Conservation (phyloP, 1,140 invertebrate species). For the Drosophila murphyi region DNA sequence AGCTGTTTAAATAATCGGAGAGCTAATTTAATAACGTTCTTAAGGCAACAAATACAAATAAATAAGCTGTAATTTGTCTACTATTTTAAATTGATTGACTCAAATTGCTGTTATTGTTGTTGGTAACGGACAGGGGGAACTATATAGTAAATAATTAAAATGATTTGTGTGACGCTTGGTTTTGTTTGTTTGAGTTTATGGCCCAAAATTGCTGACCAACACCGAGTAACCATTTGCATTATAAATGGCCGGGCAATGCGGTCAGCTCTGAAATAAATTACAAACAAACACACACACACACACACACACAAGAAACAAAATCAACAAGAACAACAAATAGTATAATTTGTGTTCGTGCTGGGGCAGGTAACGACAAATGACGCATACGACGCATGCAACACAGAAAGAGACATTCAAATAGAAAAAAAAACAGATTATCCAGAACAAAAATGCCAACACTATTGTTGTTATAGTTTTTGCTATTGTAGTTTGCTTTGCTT, state of each 20-base stretch:
- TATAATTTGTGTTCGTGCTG: slow-evolving; percentile 31
- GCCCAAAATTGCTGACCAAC: slow-evolving; percentile 63
- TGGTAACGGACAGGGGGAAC: background rate
- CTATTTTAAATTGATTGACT: slow-evolving; percentile 34
- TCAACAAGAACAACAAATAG: slow-evolving; percentile 13
- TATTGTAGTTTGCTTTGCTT: slow-evolving; percentile 47
- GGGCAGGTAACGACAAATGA: slow-evolving; percentile 62
- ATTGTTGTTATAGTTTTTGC: slow-evolving; percentile 4
- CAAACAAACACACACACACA: slow-evolving; percentile 28
- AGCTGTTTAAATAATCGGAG: background rate
- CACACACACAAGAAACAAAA: slow-evolving; percentile 9
- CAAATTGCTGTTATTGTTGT: slow-evolving; percentile 18
- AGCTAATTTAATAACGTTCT: slow-evolving; percentile 3
- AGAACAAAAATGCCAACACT: slow-evolving; percentile 52
- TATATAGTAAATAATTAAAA: slow-evolving; percentile 57
- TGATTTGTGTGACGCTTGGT: slow-evolving; percentile 60
- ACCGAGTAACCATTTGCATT: slow-evolving; percentile 67
- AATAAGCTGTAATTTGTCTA: slow-evolving; percentile 30
- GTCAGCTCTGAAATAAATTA: slow-evolving; percentile 67
- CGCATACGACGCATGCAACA: slow-evolving; percentile 58
- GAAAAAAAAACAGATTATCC: slow-evolving; percentile 62
- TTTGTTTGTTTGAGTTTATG: slow-evolving; percentile 59
- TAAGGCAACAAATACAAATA: slow-evolving; percentile 6
- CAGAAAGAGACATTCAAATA: slow-evolving; percentile 35
- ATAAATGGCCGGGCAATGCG: slow-evolving; percentile 65